These are phyloP conservation scores for Drosophila tropicalis DNA, from an alignment of 1,140 invertebrate genomes.

Conservation along the genomic window DNA sequence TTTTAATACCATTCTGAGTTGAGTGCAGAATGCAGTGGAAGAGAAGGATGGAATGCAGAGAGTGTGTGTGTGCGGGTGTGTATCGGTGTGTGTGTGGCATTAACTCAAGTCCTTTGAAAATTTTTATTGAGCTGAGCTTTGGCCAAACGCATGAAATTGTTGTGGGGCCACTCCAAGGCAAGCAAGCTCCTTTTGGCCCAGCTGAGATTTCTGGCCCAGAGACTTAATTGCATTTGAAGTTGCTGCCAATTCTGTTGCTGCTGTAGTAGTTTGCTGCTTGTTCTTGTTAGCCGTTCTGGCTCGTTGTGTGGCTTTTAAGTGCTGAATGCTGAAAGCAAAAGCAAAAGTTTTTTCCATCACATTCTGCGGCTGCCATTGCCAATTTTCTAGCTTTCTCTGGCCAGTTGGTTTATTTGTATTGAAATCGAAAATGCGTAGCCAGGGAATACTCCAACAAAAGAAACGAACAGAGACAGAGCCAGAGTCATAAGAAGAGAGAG, in stretches of 20 bases:
- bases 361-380: conserved; percentile 71
- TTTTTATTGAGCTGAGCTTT: conserved; percentile 68
- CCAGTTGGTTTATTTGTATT: conserved; percentile 65
- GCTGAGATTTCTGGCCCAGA: conserved; percentile 58
- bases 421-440: conserved; percentile 77
- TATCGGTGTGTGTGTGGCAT: conserved; percentile 42
- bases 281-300: conserved; percentile 4
- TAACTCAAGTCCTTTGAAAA: conserved; percentile 71
- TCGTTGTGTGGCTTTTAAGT: conserved; percentile 55
- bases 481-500: conserved; percentile 15
- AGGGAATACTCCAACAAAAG: conserved; percentile 52
- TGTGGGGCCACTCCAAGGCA: conserved; percentile 42
- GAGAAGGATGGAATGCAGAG: conserved; percentile 1
- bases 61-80: conserved; percentile 30
- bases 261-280: conserved; percentile 8
- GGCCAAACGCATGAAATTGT: conserved; percentile 71
- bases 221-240: conserved; percentile 79
- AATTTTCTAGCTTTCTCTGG: conserved; percentile 64
- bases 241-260: conserved; percentile 37
- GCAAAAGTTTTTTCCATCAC: conserved; percentile 65
- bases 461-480: conserved; percentile 6
- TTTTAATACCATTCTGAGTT: conserved; percentile 29
- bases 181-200: conserved; percentile 34
- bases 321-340: conserved; percentile 71
- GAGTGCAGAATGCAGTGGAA: conserved; percentile 55